A percentile compares a stretch with the other conserved stretches of the same genome.
phyloP scores from a whole-genome alignment of 2,797 vertebrate genomes.

The Melanotaenia nigrans region DNA sequence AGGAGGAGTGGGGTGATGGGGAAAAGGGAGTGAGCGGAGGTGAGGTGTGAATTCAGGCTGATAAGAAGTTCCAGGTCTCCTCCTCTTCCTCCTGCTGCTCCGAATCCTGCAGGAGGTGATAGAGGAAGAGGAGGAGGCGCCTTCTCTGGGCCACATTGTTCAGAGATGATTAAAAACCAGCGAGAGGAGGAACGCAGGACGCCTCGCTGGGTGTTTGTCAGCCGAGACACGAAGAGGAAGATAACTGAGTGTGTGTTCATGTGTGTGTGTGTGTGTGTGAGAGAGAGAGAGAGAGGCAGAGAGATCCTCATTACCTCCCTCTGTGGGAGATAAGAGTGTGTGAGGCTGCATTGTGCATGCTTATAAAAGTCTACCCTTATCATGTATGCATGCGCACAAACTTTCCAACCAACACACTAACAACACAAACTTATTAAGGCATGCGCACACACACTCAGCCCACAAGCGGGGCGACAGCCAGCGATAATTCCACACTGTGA shows the following conservation, averaged over 20 bases:
- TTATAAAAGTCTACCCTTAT: conserved; percentile 76
- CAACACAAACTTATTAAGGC: conserved; percentile 38
- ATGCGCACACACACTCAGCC: conserved; percentile 31
- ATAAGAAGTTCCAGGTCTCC: conserved; percentile 37
- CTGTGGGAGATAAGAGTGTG: conserved; percentile 77
- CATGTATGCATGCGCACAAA: conserved; percentile 69
- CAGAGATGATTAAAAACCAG: conserved; percentile 79
- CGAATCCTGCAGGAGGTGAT: conserved; percentile 42
- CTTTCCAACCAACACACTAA: conserved; percentile 33
- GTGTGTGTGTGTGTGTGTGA: conserved; percentile 40
- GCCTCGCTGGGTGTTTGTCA: conserved; percentile 77
- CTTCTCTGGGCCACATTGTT: conserved; percentile 74
- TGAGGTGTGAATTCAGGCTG: conserved; percentile 22
- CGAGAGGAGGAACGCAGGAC: conserved; percentile 68
- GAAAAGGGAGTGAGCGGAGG: background rate
- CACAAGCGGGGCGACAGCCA: conserved; percentile 53
- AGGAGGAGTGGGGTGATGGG: background rate
- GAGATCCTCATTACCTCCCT: conserved; percentile 78
- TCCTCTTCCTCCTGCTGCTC: conserved; percentile 36
- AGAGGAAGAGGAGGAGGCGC: conserved; percentile 36
- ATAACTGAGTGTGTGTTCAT: conserved; percentile 58
- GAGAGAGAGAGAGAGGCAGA: conserved; percentile 20
- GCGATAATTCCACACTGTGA: conserved; percentile 63
- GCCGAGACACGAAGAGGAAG: conserved; percentile 69
- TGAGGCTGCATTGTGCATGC: conserved; percentile 76